phyloP scores from a whole-genome alignment of 1,140 invertebrate species.

The Drosophila parabipectinata region DNA sequence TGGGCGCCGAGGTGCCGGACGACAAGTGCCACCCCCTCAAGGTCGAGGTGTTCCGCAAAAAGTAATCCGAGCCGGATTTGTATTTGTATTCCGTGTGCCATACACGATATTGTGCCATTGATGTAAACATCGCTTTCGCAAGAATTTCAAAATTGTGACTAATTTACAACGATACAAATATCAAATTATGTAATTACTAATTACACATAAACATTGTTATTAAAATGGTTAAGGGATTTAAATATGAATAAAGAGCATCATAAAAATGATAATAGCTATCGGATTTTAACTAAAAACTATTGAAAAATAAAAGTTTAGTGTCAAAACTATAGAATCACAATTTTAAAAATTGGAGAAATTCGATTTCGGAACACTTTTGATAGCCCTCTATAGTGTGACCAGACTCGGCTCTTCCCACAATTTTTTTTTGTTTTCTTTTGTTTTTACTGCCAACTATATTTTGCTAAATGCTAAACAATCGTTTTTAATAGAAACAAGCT shows the following conservation, averaged over 20 bases:
- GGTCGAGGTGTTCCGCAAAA: constrained; percentile 83
- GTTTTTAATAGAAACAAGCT: not conserved
- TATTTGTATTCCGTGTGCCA: constrained; percentile 2
- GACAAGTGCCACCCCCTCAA: constrained; percentile 84
- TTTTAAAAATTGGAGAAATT: not conserved
- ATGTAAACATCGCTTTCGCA: not conserved
- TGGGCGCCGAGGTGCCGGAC: constrained; percentile 83
- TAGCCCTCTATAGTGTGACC: not conserved
- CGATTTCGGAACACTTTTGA: not conserved
- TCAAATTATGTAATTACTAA: too few species aligned
- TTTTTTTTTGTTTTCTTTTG: not conserved
- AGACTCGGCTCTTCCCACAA: not conserved
- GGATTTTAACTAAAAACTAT: too few species aligned
- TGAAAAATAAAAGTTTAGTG: too few species aligned
- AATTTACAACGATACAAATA: not conserved
- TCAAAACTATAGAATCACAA: not conserved
- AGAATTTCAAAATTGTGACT: not conserved
- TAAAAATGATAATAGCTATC: too few species aligned
- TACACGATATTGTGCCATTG: constrained; percentile 21
- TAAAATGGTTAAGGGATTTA: too few species aligned
- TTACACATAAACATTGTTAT: too few species aligned
- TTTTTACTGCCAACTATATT: not conserved
- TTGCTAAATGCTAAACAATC: constrained; percentile 20
- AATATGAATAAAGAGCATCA: too few species aligned
- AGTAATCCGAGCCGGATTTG: constrained; percentile 16